Evolutionary conservation across 2,888 invertebrate species (phyloP).

Genomic region (Drosophila austrosaltans): DNA sequence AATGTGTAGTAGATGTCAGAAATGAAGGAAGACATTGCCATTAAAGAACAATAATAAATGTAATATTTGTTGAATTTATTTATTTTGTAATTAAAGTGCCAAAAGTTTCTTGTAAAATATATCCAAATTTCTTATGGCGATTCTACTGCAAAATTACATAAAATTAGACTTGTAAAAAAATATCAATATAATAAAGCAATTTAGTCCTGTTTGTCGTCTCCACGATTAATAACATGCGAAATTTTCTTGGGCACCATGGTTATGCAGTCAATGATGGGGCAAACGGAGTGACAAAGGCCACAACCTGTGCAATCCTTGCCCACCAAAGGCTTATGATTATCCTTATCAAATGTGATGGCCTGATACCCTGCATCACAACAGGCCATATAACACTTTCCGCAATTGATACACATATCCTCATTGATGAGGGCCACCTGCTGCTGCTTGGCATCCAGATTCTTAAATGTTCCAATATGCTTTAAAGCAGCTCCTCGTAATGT

Average conservation of each 20-base stretch:
- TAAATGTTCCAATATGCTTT: slow-evolving; percentile 91
- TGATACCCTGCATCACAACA: slow-evolving; percentile 99
- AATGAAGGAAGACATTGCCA: too few relatives aligned
- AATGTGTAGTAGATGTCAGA: too few relatives aligned
- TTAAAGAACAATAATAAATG: too few relatives aligned
- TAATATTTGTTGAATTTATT: too few relatives aligned
- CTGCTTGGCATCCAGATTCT: slow-evolving; percentile 91
- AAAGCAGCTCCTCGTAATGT: slow-evolving; percentile 89
- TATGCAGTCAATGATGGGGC: slow-evolving; percentile 99
- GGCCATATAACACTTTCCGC: slow-evolving; percentile 99
- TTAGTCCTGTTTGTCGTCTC: slow-evolving; percentile 77
- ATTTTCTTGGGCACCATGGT: slow-evolving; percentile 95
- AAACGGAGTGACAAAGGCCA: slow-evolving; percentile 97
- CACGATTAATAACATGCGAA: slow-evolving; percentile 94
- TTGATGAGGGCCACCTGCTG: slow-evolving; percentile 99
- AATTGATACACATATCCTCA: slow-evolving; percentile 99
- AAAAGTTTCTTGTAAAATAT: too few relatives aligned
- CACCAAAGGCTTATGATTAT: slow-evolving; percentile 95
- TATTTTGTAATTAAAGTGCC: too few relatives aligned
- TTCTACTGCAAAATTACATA: not conserved
- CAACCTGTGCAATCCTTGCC: slow-evolving; percentile 97
- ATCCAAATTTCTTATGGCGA: too few relatives aligned
- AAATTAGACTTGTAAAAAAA: not conserved
- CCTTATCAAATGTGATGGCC: slow-evolving; percentile 94
- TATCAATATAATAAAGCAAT: not conserved